Evolutionary conservation across 2,113 vertebrate genomes (phyloP).

Genomic region (Mus spicilegus): DNA sequence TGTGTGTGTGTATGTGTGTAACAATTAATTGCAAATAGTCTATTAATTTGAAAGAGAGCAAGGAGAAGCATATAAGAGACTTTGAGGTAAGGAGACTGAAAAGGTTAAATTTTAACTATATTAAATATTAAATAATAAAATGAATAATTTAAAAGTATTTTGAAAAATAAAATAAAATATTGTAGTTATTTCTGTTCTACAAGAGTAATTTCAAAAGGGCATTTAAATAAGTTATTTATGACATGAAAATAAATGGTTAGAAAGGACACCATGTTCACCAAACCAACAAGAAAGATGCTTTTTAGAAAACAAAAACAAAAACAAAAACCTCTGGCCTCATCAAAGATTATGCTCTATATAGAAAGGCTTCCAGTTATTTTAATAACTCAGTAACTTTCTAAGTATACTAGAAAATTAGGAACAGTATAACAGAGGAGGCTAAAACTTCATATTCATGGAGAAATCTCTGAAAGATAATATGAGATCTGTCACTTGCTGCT

Average conservation of each 20-base stretch:
- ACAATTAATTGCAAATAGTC: background rate
- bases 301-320: conserved; percentile 44
- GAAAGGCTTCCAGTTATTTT: background rate
- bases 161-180: background rate
- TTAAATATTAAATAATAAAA: background rate
- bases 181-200: background rate
- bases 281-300: background rate
- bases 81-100: background rate
- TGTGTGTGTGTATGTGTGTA: background rate
- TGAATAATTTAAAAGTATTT: background rate
- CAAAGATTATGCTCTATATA: conserved; percentile 23
- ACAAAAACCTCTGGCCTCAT: background rate
- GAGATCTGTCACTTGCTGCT: background rate
- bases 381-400: background rate
- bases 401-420: background rate
- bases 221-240: conserved; percentile 6
- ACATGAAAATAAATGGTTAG: conserved; percentile 7
- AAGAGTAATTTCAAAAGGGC: conserved; percentile 20
- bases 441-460: conserved; percentile 25
- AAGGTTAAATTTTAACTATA: background rate
- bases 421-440: conserved; percentile 4
- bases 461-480: background rate
- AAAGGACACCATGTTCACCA: background rate
- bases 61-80: background rate
- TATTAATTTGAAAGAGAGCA: background rate